A percentile compares a stretch with the other conserved stretches of the same genome.
phyloP scores from a whole-genome alignment of 2,888 invertebrate species.

The Axea sp. region DNA sequence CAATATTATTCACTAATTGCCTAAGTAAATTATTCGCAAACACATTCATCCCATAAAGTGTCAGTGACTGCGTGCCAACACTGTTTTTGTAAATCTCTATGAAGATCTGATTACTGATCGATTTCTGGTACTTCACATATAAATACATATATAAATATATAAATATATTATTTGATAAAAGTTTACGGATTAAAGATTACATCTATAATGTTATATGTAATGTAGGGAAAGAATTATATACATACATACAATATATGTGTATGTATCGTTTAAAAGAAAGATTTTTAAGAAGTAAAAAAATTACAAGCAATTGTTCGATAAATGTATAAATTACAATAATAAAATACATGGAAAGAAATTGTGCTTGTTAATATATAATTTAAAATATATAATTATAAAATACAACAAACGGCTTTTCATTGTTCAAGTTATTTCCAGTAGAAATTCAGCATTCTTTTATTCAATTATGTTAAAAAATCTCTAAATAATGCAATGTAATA shows the following conservation, averaged over 20 bases:
- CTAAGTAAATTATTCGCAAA: conserved; percentile 5
- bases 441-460: too few relatives aligned
- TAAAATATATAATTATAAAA: too few relatives aligned
- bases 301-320: conserved; percentile 41
- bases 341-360: conserved; percentile 30
- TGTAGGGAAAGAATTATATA: conserved; percentile 50
- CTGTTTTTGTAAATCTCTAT: conserved; percentile 67
- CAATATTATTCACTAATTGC: too few relatives aligned
- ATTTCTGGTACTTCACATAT: conserved; percentile 50
- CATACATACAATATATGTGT: too few relatives aligned
- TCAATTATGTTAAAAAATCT: too few relatives aligned
- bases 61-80: conserved; percentile 40
- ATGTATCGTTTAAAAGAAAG: conserved; percentile 37
- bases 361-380: background rate
- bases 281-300: conserved; percentile 40
- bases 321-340: conserved; percentile 42
- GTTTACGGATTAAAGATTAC: conserved; percentile 33
- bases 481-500: too few relatives aligned
- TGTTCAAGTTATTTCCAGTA: too few relatives aligned
- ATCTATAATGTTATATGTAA: conserved; percentile 62
- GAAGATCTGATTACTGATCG: conserved; percentile 72
- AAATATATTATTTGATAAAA: conserved; percentile 44
- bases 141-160: conserved; percentile 35
- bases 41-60: conserved; percentile 17
- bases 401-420: too few relatives aligned